Evolutionary conservation across 2,888 invertebrate species (phyloP).

Genomic region (Lochmaea capreae): DNA sequence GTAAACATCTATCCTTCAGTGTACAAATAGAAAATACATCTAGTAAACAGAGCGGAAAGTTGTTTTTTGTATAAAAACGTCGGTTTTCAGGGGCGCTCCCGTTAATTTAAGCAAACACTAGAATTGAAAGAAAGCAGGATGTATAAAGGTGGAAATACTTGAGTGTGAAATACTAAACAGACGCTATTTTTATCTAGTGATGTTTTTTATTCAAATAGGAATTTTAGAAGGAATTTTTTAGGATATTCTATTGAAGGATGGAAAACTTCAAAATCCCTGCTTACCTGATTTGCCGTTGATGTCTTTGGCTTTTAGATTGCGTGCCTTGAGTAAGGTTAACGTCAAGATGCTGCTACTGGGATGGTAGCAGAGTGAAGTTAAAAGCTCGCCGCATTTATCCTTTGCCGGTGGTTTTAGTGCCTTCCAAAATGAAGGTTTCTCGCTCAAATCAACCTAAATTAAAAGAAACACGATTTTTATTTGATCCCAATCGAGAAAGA

Average conservation of each 20-base stretch:
- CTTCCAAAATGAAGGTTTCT: conserved; percentile 96
- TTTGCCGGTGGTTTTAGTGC: conserved; percentile 91
- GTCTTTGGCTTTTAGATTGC: conserved; percentile 95
- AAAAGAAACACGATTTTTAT: not conserved
- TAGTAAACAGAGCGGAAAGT: conserved; percentile 15
- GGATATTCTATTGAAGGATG: too few species aligned
- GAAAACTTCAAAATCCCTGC: conserved; percentile 40
- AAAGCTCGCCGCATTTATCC: conserved; percentile 91
- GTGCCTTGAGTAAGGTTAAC: conserved; percentile 89
- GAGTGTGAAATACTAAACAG: not conserved
- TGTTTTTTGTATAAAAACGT: conserved; percentile 2
- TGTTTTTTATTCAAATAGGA: too few species aligned
- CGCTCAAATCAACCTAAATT: conserved; percentile 87
- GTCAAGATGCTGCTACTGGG: conserved; percentile 95
- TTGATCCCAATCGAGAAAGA: not conserved
- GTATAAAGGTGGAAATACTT: not conserved
- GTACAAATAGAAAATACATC: conserved; percentile 14
- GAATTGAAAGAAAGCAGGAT: not conserved
- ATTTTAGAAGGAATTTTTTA: too few species aligned
- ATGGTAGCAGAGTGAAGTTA: conserved; percentile 94
- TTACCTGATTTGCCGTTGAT: conserved; percentile 94
- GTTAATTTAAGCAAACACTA: conserved; percentile 14
- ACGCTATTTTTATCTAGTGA: not conserved
- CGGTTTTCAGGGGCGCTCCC: not conserved
- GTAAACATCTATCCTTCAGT: not conserved